phyloP scores from a whole-genome alignment of 2,797 vertebrate species.

The Enteromius viviparus region DNA sequence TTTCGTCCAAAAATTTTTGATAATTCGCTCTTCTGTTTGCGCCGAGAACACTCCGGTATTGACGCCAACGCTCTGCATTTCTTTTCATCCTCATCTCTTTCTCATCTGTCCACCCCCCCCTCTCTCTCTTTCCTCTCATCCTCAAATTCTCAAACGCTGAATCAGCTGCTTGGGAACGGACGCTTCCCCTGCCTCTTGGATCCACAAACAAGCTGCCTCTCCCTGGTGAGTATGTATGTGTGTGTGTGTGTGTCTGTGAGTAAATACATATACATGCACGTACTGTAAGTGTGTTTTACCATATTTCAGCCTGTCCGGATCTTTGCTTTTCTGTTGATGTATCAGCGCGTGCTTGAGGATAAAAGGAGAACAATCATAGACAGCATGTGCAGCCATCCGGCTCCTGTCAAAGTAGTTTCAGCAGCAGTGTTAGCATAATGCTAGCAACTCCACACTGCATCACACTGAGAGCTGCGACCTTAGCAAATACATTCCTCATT shows the following conservation, averaged over 20 bases:
- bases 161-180: constrained; percentile 87
- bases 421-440: constrained; percentile 48
- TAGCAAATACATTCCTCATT: not conserved
- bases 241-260: constrained; percentile 43
- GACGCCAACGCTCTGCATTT: constrained; percentile 47
- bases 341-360: constrained; percentile 30
- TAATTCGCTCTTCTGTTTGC: constrained; percentile 32
- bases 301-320: constrained; percentile 35
- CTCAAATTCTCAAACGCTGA: constrained; percentile 94
- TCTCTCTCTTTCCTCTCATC: constrained; percentile 79
- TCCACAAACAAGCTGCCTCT: constrained; percentile 68
- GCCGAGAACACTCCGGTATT: constrained; percentile 43
- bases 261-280: constrained; percentile 32
- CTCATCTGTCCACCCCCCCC: constrained; percentile 49
- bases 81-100: constrained; percentile 62
- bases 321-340: constrained; percentile 34
- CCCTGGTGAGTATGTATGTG: constrained; percentile 74
- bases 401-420: constrained; percentile 65
- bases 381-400: constrained; percentile 46
- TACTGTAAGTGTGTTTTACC: constrained; percentile 40
- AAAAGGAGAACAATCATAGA: constrained; percentile 27
- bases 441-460: constrained; percentile 51
- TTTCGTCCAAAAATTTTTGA: constrained; percentile 57
- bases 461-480: constrained; percentile 11
- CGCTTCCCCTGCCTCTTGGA: constrained; percentile 77